phyloP scores from a whole-genome alignment of 2,797 vertebrate genomes.

The Aldrovandia affinis region DNA sequence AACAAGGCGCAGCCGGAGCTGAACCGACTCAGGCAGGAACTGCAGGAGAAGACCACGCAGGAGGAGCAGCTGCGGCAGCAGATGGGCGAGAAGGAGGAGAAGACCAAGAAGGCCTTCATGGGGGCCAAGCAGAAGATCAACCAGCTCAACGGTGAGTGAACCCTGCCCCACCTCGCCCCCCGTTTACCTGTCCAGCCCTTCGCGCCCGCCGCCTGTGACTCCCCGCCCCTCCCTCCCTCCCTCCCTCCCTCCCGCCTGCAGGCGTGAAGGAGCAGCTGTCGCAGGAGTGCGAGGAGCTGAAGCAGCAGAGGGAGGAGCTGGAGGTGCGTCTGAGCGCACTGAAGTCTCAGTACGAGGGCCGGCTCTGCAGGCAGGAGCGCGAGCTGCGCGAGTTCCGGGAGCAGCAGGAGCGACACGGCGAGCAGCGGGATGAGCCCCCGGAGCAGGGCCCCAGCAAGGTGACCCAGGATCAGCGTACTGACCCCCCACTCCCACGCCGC shows the following conservation, averaged over 20 bases:
- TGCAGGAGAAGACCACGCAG: conserved; percentile 86
- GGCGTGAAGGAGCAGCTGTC: conserved; percentile 84
- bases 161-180: no score
- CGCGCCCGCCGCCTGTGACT: neutral
- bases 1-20: conserved; percentile 83
- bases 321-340: conserved; percentile 92
- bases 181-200: neutral
- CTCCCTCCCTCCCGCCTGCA: conserved; percentile 44
- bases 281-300: conserved; percentile 91
- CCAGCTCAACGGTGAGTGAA: conserved; percentile 79
- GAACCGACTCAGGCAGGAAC: conserved; percentile 82
- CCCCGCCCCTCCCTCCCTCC: neutral
- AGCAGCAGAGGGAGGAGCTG: conserved; percentile 90
- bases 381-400: conserved; percentile 68
- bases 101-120: conserved; percentile 88
- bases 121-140: conserved; percentile 90
- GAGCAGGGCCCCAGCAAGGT: conserved; percentile 88
- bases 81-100: conserved; percentile 92
- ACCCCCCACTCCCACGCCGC: neutral
- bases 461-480: neutral
- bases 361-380: conserved; percentile 81
- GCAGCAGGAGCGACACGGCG: conserved; percentile 85
- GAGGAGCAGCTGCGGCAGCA: conserved; percentile 89
- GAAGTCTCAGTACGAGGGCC: conserved; percentile 94
- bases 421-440: conserved; percentile 83